phyloP scores from a whole-genome alignment of 2,797 vertebrate species.

The Betta splendens region DNA sequence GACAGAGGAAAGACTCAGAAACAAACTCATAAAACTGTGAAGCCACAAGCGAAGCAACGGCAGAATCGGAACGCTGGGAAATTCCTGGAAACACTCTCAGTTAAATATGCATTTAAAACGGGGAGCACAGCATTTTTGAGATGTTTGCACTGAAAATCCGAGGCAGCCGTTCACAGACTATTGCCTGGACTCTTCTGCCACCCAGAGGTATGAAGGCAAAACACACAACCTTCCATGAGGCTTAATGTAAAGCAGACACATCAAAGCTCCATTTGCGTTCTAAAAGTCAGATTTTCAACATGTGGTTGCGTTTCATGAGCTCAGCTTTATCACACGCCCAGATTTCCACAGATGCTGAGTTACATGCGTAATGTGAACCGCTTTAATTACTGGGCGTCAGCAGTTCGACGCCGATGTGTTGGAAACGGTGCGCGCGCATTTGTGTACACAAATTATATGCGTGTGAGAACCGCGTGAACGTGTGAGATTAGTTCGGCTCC shows the following conservation, averaged over 20 bases:
- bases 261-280: conserved; percentile 29
- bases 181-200: conserved; percentile 76
- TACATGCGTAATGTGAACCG: conserved; percentile 36
- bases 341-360: conserved; percentile 42
- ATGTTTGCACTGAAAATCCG: conserved; percentile 35
- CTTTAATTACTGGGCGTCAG: conserved; percentile 57
- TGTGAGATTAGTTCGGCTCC: conserved; percentile 69
- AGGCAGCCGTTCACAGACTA: conserved; percentile 24
- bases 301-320: neutral
- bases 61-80: conserved; percentile 19
- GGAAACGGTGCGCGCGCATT: conserved; percentile 19
- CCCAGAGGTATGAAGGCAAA: conserved; percentile 58
- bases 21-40: neutral
- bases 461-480: conserved; percentile 50
- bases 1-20: neutral
- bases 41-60: neutral
- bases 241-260: conserved; percentile 2
- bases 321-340: conserved; percentile 8
- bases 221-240: neutral
- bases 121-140: conserved; percentile 55
- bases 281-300: conserved; percentile 22
- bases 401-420: conserved; percentile 5
- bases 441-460: conserved; percentile 37
- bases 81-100: conserved; percentile 40
- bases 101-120: conserved; percentile 44